Evolutionary conservation across 1,140 invertebrate genomes (phyloP), one percentile per base, ranked within the genome.

Genomic region (Lethrus apterus): DNA sequence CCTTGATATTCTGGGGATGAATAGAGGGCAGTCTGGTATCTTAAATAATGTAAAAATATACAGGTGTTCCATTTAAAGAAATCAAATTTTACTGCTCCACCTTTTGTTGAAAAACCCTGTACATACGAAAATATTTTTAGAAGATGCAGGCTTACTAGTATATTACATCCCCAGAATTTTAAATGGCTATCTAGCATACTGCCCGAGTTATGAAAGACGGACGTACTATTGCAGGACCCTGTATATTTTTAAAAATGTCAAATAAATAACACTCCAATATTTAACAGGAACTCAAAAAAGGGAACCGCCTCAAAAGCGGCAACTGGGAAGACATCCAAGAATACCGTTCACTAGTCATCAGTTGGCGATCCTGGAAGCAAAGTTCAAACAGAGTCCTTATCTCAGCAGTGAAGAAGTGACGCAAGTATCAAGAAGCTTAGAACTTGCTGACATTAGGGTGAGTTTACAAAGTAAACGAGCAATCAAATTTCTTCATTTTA

Each of bases 271-370:
- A 29, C 7, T 29, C n/a, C 24, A 8, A 8, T 47, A 33, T 41
- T 26, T n/a, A n/a, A n/a, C n/a, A 67, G 62, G 65, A 55, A 46
- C 56, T 13, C 49, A 50, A 31, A 56, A 54, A 48, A 58, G 56
- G 44, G 63, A 65, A 35, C 5, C 63, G 57, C 52, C 68, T 47
- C 43, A 73, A 70, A 56, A 71, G 59, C 66, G 74, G 18, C 60
- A 78, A 59, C 65, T 77, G 47, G 71, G 73, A 1, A 60, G 75
- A 10, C 69, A 73, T 61, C 71, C 71, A 13, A 59, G 71, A 9
- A 72, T 74, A 45, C 70, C 73, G 14, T 71, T 76, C 56, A 71
- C 73, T 4, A 69, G 65, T 20, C 62, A 70, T 36, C 73, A 75
- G 58, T 64, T 73, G 10, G 53, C 67, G 24, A 63, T 72, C 46